Base-by-base conservation (phyloP, 2,888 invertebrate species). In the Mycalesis mineus region DNA sequence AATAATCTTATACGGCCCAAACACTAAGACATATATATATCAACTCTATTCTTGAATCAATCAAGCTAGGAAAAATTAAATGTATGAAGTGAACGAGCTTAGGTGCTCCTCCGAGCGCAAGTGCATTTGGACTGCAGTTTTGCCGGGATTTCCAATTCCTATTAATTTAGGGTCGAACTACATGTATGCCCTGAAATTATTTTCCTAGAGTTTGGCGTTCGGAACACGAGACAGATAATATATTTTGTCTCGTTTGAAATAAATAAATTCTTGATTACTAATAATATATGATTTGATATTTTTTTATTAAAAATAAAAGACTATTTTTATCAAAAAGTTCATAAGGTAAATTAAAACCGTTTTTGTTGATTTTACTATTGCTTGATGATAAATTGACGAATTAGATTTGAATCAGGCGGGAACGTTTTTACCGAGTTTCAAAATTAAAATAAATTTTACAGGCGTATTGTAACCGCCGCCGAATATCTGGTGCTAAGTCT, bases 401-500 rank as follows among this genome's bases (percentile, higher is more conserved):
- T 51, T 15, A 9, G 28, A n/a, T n/a, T 49, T 28, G 7, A 49
- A 49, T 49, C 28, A 28, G 8, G 33, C 33, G 41, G 15, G 6
- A 50, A 39, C 28, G 11, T 40, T 39, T 15, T 28, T 11, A 39
- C 11, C n/a, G 33, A 31, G 13, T 2, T 15, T 0, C 45, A 53
- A 28, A 44, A 17, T 31, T 42, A 42, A 50, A 45, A 40, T 36
- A n/a, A 59, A 45, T 50, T 5, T 28, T 44, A 39, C 36, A 50
- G 33, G 41, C 28, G 55, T 55, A 44, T 47, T 57, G 56, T 52
- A 55, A 29, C 56, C 31, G 17, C 45, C 36, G 59, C 65, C n/a
- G n/a, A 60, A 62, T 60, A 58, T 58, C 66, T 56, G 68, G 64
- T 64, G 64, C 62, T 66, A 56, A 68, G 65, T 69, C 68, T 73